These are phyloP conservation scores for Scytalopus superciliaris DNA, from an alignment of 2,113 vertebrate species.

Conservation along the genomic window DNA sequence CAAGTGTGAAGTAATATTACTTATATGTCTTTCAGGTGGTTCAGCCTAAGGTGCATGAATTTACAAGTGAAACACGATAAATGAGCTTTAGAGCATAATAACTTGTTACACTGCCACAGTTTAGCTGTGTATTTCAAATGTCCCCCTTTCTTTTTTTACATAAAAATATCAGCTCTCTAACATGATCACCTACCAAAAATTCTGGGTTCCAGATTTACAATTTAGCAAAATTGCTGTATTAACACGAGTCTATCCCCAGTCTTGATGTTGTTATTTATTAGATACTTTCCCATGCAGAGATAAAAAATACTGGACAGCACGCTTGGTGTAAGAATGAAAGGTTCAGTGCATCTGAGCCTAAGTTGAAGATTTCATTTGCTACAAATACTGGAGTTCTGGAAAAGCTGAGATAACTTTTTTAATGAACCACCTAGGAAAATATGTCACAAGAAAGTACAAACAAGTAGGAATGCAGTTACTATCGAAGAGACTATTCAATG, in stretches of 20 bases:
- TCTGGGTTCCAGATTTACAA: background rate
- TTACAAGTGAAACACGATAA: background rate
- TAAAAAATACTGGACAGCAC: background rate
- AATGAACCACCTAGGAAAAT: background rate
- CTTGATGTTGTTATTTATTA: background rate
- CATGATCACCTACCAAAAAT: background rate
- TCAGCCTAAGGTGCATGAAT: background rate
- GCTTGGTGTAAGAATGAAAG: background rate
- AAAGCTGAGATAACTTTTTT: background rate
- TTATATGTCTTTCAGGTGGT: background rate
- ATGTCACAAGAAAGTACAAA: background rate
- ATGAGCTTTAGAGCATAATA: background rate
- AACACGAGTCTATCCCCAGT: background rate
- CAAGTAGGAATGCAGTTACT: background rate
- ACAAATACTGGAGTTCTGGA: background rate
- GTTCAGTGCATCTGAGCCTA: background rate
- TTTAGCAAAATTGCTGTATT: background rate
- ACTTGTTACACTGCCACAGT: background rate
- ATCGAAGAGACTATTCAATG: background rate
- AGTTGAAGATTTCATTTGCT: background rate
- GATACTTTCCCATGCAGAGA: background rate
- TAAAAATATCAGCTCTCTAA: background rate
- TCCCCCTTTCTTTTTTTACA: background rate
- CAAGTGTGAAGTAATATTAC: background rate
- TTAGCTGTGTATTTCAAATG: background rate